Evolutionary conservation across 2,888 invertebrate species (phyloP).

Genomic region (Drosophila kuntzei): DNA sequence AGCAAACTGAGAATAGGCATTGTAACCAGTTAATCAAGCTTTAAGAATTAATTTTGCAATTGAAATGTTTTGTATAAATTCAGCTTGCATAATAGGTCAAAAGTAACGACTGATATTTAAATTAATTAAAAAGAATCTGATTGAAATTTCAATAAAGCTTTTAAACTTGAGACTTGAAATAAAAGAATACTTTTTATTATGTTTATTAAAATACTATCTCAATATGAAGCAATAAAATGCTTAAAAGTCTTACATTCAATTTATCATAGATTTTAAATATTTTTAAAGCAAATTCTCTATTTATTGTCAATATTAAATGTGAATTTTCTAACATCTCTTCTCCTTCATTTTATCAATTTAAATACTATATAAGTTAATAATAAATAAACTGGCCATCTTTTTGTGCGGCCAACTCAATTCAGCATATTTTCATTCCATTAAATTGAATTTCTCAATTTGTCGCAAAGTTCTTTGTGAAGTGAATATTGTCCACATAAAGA

Average conservation of each 20-base stretch:
- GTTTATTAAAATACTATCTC: too few species aligned
- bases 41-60: not conserved
- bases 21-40: conserved; percentile 7
- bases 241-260: too few species aligned
- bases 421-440: conserved; percentile 6
- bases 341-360: not conserved
- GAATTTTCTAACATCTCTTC: not conserved
- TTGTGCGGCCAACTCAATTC: not conserved
- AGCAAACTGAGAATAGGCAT: conserved; percentile 1
- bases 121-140: too few species aligned
- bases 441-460: conserved; percentile 7
- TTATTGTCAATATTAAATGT: too few species aligned
- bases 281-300: too few species aligned
- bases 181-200: too few species aligned
- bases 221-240: too few species aligned
- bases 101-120: not conserved
- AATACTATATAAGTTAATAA: conserved; percentile 1
- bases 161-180: too few species aligned
- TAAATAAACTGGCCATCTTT: not conserved
- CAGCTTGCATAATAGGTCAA: not conserved
- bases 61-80: not conserved
- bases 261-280: too few species aligned
- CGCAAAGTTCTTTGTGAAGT: not conserved
- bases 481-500: conserved; percentile 4
- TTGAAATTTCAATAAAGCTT: too few species aligned